Conservation (phyloP, 2,797 vertebrate genomes). For the Melopsittacus undulatus region DNA sequence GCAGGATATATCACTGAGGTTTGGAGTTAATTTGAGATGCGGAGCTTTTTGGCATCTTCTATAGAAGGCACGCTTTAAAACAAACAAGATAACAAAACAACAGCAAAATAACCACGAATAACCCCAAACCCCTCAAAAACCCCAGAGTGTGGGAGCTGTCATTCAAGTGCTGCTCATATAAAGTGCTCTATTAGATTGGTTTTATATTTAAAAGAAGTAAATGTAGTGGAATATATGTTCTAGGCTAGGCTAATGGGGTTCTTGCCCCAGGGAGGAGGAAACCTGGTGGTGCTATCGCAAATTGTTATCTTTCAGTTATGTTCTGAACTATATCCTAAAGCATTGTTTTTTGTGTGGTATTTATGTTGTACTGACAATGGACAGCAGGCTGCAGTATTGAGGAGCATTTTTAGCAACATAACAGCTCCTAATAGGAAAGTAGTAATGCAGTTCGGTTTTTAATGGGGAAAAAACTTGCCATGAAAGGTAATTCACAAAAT, state of each 20-base stretch:
- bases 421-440: neutral
- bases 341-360: neutral
- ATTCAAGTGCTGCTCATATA: neutral
- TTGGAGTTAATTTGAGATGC: neutral
- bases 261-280: neutral
- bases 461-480: neutral
- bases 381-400: conserved; percentile 26
- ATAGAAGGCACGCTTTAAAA: neutral
- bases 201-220: neutral
- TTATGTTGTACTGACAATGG: neutral
- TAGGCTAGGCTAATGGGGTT: neutral
- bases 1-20: neutral
- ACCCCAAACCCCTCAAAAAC: neutral
- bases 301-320: neutral
- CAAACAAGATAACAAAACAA: neutral
- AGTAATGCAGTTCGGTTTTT: neutral
- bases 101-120: neutral
- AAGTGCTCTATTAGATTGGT: neutral
- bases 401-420: neutral
- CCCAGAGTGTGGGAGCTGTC: neutral
- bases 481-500: neutral
- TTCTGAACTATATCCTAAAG: neutral
- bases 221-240: neutral
- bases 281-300: neutral
- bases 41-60: neutral